phyloP scores from a whole-genome alignment of 2,888 invertebrate genomes.

The Acleris literana region DNA sequence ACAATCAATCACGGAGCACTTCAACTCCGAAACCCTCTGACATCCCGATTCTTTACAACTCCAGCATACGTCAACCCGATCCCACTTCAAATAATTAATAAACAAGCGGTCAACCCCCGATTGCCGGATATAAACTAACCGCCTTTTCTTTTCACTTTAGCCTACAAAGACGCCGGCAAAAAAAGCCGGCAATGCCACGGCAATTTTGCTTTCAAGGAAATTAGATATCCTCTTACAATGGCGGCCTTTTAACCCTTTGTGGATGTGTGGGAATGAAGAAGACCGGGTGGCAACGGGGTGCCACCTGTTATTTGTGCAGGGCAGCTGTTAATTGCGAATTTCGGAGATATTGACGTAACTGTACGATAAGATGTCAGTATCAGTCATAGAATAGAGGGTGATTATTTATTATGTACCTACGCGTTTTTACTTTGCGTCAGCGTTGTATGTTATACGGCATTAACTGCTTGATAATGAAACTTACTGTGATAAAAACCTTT shows the following conservation, averaged over 20 bases:
- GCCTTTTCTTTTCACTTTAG: constrained; percentile 81
- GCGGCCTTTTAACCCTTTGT: constrained; percentile 72
- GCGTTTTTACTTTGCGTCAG: too few relatives aligned
- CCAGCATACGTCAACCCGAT: constrained; percentile 65
- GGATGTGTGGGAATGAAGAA: constrained; percentile 71
- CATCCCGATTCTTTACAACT: constrained; percentile 39
- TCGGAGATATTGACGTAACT: not conserved
- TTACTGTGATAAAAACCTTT: too few relatives aligned
- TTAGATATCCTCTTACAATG: constrained; percentile 81
- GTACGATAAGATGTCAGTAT: not conserved
- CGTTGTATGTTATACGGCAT: too few relatives aligned
- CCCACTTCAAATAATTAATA: constrained; percentile 81
- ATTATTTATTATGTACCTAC: too few relatives aligned
- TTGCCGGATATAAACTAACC: constrained; percentile 82
- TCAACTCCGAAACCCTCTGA: constrained; percentile 40
- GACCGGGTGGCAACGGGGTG: constrained; percentile 52
- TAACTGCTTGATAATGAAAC: too few relatives aligned
- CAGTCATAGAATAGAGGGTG: too few relatives aligned
- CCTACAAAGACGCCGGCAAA: constrained; percentile 65
- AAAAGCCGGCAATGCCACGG: constrained; percentile 78
- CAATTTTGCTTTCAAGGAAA: constrained; percentile 83
- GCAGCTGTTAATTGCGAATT: constrained; percentile 21
- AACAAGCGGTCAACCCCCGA: constrained; percentile 75
- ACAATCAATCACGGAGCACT: constrained; percentile 23
- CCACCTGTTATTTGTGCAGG: constrained; percentile 49